These are phyloP conservation scores for Sardinella longiceps DNA, from an alignment of 2,797 vertebrate species.

Conservation along the genomic window DNA sequence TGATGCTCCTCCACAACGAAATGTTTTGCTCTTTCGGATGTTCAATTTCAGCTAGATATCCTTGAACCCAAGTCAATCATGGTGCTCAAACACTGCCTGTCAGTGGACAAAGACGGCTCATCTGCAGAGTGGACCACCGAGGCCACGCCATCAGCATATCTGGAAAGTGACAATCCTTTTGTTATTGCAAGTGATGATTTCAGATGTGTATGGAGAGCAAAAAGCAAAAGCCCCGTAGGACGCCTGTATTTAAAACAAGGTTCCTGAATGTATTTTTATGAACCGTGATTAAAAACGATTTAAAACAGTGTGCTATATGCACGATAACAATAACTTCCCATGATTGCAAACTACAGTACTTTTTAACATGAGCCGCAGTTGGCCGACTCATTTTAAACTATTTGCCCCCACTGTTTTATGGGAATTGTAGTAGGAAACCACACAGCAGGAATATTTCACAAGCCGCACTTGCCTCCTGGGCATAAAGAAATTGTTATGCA, in stretches of 20 bases:
- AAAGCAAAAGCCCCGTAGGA: conserved; percentile 39
- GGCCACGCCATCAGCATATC: no score
- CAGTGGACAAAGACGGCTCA: no score
- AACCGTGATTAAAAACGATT: no score
- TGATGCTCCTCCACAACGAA: no score
- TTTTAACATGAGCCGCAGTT: not conserved
- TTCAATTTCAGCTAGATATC: no score
- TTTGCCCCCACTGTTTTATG: conserved; percentile 6
- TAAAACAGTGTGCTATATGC: not conserved
- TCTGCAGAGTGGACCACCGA: no score
- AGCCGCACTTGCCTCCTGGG: not conserved
- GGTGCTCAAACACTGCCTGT: no score
- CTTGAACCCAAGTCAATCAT: no score
- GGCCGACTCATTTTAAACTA: not conserved
- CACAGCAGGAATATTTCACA: not conserved
- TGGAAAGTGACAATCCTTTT: not conserved
- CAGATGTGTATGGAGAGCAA: conserved; percentile 23
- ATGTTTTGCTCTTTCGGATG: no score
- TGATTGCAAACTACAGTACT: not conserved
- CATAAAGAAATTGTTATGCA: conserved; percentile 28
- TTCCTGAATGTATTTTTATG: conserved; percentile 29
- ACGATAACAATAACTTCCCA: not conserved
- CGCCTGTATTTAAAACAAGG: conserved; percentile 27
- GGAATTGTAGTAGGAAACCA: conserved; percentile 14
- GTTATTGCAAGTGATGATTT: conserved; percentile 23